phyloP scores from a whole-genome alignment of 2,888 invertebrate genomes.

The Escarpia spicata region DNA sequence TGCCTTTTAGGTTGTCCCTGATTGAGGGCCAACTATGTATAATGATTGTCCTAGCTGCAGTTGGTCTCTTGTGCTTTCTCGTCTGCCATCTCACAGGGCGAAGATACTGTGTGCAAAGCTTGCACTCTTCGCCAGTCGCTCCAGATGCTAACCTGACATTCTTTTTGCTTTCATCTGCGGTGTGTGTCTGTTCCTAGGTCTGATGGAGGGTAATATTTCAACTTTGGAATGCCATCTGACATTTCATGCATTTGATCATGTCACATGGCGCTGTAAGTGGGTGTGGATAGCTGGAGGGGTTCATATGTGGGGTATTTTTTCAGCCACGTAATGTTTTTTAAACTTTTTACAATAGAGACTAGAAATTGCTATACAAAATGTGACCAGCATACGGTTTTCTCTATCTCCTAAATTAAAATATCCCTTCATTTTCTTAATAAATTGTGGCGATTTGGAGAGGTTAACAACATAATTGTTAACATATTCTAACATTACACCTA shows the following conservation, averaged over 20 bases:
- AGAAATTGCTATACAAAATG: background rate
- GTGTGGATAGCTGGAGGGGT: background rate
- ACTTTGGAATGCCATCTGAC: conserved; percentile 16
- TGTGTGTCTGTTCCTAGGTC: conserved; percentile 16
- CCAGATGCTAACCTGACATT: conserved; percentile 12
- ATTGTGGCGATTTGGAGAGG: no score
- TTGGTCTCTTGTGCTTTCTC: background rate
- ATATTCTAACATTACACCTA: no score
- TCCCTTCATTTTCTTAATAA: no score
- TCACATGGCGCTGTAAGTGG: conserved; percentile 7
- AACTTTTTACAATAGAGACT: background rate
- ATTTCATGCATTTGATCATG: conserved; percentile 16
- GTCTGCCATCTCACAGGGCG: background rate
- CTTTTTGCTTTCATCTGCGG: background rate
- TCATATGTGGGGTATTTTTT: background rate
- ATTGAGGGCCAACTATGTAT: background rate
- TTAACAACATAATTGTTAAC: no score
- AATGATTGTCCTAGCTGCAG: background rate
- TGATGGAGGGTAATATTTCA: conserved; percentile 16
- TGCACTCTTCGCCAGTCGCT: background rate
- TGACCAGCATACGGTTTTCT: no score
- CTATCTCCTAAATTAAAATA: no score
- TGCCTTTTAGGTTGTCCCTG: no score
- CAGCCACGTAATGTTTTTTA: background rate
- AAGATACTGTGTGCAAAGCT: background rate